Base-by-base conservation (phyloP, 2,888 invertebrate genomes). In the Macrophya alboannulata region DNA sequence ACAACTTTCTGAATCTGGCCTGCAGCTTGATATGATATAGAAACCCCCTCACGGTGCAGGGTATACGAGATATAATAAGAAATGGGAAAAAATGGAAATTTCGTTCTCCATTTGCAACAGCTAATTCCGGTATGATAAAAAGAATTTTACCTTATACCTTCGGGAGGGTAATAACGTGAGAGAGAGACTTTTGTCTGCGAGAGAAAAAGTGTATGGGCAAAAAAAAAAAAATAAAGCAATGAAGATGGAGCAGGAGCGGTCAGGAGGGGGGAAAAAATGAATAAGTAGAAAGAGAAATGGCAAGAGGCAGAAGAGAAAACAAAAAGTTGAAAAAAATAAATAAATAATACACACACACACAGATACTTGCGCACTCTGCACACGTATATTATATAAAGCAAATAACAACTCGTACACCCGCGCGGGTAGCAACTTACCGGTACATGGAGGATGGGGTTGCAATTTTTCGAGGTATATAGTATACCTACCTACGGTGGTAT, bases 321-420 rank as follows among this genome's bases (percentile, higher is more conserved):
- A 17, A 51, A 10, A 77, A 51, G 8, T 51, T n/a, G n/a, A n/a
- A 77, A 31, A 31, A 31, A 31, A 31, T 31, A 37, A 77, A n/a
- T n/a, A 37, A 77, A 77, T 77, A 37, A 51, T 51, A 37, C 9
- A 31, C 77, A 55, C 77, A 55, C 8, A 51, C 31, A 77, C 17
- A 25, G 1, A 25, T 9, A 25, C 31, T 21, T n/a, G 37, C 37
- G 15, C 37, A 37, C 71, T 10, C 25, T n/a, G 77, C 77, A 77
- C 45, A 48, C 31, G 74, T 31, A 15, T 21, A 51, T 55, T 55
- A 48, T 77, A 77, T 55, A 37, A 77, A 77, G 25, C 55, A 37
- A 55, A 77, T 77, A 77, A 55, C 77, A 55, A 37, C 55, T 77
- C 77, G 37, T 77, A 77, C 25, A 77, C 25, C 55, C 55, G 37